phyloP scores from a whole-genome alignment of 2,797 vertebrate species.

The Chaenodraco wilsoni region DNA sequence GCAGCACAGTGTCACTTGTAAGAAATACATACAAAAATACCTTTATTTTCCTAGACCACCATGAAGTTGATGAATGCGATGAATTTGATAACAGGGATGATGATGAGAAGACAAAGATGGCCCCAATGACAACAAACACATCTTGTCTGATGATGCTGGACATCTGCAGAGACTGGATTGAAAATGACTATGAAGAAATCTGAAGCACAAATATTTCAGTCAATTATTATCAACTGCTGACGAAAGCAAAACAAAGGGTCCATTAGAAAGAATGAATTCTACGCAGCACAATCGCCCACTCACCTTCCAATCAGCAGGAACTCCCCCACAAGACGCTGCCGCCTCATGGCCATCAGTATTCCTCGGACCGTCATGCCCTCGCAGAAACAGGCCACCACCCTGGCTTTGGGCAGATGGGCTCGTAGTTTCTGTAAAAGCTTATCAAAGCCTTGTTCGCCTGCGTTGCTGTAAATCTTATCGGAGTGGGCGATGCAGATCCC shows the following conservation, averaged over 20 bases:
- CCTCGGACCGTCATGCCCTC: slow-evolving; percentile 98
- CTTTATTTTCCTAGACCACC: slow-evolving; percentile 41
- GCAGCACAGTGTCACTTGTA: background rate
- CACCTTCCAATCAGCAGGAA: slow-evolving; percentile 97
- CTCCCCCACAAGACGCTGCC: slow-evolving; percentile 91
- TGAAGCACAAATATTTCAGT: slow-evolving; percentile 9
- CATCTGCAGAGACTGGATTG: slow-evolving; percentile 46
- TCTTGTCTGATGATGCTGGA: slow-evolving; percentile 40
- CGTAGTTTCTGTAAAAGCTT: slow-evolving; percentile 92
- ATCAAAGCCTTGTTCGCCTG: slow-evolving; percentile 94
- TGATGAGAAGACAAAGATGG: slow-evolving; percentile 55
- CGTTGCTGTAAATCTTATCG: slow-evolving; percentile 99
- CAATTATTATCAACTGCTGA: background rate
- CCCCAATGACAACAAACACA: slow-evolving; percentile 41
- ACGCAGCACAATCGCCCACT: slow-evolving; percentile 51
- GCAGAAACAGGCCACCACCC: slow-evolving; percentile 98
- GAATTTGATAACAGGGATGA: slow-evolving; percentile 60
- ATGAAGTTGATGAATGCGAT: slow-evolving; percentile 53
- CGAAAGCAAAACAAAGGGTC: background rate
- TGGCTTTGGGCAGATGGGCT: slow-evolving; percentile 94
- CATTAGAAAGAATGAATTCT: background rate
- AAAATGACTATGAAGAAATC: slow-evolving; percentile 20
- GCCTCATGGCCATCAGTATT: slow-evolving; percentile 96
- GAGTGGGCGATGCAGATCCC: slow-evolving; percentile 98
- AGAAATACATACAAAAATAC: slow-evolving; percentile 36